phyloP scores from a whole-genome alignment of 2,113 vertebrate species.

The Datnioides undecimradiatus region DNA sequence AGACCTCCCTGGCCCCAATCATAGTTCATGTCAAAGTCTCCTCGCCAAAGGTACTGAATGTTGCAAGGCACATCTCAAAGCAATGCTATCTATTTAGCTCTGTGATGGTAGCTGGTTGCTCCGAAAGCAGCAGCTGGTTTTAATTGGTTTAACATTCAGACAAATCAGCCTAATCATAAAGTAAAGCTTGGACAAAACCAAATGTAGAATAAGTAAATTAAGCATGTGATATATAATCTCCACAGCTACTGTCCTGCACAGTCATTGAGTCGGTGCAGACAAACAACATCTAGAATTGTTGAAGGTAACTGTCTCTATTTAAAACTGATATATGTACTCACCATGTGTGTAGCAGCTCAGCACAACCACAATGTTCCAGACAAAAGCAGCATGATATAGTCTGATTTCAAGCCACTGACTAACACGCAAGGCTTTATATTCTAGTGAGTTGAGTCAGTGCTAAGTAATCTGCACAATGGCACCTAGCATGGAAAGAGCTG shows the following conservation, averaged over 20 bases:
- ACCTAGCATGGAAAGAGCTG: conserved; percentile 50
- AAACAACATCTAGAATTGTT: conserved; percentile 31
- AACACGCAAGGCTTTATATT: neutral
- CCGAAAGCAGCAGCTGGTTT: neutral
- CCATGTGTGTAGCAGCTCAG: conserved; percentile 26
- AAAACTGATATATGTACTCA: conserved; percentile 4
- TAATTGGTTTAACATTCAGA: neutral
- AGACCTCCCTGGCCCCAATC: conserved; percentile 96
- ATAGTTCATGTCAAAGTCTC: conserved; percentile 98
- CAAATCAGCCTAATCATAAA: neutral
- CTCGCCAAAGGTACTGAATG: conserved; percentile 90
- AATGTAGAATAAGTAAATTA: neutral
- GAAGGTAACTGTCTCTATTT: conserved; percentile 36
- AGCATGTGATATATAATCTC: conserved; percentile 29
- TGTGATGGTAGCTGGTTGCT: neutral
- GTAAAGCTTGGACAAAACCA: neutral
- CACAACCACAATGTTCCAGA: conserved; percentile 4
- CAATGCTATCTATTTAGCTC: neutral
- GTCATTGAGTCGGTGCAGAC: conserved; percentile 16
- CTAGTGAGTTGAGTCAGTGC: neutral
- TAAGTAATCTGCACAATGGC: neutral
- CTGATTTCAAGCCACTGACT: neutral
- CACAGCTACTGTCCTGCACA: conserved; percentile 27
- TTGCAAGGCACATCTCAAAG: neutral
- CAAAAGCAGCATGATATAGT: conserved; percentile 41